Evolutionary conservation across 2,888 invertebrate species (phyloP).

Genomic region (Penaeus monodon): DNA sequence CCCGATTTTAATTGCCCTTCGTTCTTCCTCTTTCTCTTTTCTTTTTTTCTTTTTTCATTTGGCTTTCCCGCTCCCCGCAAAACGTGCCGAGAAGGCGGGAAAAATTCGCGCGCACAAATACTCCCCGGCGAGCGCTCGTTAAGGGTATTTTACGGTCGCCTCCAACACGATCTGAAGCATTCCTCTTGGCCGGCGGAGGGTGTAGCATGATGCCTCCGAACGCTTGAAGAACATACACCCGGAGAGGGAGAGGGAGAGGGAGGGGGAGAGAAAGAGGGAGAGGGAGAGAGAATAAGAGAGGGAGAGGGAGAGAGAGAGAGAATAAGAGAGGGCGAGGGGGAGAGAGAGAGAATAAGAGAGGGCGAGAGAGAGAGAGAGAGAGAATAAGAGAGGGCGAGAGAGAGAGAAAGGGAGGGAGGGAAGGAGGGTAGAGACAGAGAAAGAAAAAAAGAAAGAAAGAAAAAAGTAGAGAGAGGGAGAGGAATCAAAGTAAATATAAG

Average conservation of each 20-base stretch:
- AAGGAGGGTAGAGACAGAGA: neutral
- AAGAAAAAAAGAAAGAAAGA: too few species aligned
- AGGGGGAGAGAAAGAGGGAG: neutral
- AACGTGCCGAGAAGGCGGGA: neutral
- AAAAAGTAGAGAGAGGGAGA: too few species aligned
- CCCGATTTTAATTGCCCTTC: too few species aligned
- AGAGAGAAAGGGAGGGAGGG: neutral
- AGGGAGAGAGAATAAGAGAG: neutral
- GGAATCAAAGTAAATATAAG: neutral
- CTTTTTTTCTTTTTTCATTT: too few species aligned
- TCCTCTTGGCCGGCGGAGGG: neutral
- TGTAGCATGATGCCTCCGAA: neutral
- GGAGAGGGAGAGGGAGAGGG: neutral
- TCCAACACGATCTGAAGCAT: constrained; percentile 5
- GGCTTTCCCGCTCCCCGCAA: neutral
- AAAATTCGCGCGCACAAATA: neutral
- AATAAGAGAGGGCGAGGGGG: neutral
- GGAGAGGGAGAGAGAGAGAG: neutral
- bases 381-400: neutral
- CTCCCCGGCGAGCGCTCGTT: neutral
- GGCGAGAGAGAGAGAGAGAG: neutral
- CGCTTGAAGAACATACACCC: neutral
- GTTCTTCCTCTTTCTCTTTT: too few species aligned
- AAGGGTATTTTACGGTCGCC: neutral
- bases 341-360: neutral